These are phyloP conservation scores for Nysson spinosus DNA, from an alignment of 2,888 invertebrate species.

Conservation along the genomic window DNA sequence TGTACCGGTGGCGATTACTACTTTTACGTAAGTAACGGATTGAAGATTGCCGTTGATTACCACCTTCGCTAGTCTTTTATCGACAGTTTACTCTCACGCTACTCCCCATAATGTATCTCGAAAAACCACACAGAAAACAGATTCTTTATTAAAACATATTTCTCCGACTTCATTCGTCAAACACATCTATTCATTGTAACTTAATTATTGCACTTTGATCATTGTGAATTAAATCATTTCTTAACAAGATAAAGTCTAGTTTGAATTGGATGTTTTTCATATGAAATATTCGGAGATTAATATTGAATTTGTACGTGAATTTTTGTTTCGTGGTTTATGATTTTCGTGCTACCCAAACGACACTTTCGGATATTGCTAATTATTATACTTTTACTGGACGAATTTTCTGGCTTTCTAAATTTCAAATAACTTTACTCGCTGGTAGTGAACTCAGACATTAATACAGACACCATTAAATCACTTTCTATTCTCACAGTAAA, in stretches of 20 bases:
- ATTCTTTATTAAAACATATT: too few species aligned
- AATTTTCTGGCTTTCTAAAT: conserved; percentile 44
- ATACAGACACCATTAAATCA: conserved; percentile 22
- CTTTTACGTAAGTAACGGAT: conserved; percentile 46
- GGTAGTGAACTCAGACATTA: conserved; percentile 4
- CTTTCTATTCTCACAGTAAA: conserved; percentile 41
- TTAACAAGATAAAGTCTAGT: too few species aligned
- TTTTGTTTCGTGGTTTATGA: background rate
- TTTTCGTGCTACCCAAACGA: too few species aligned
- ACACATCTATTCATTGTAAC: too few species aligned
- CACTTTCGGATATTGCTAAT: background rate
- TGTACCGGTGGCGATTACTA: conserved; percentile 46
- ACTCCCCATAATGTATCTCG: conserved; percentile 21
- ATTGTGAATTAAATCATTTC: too few species aligned
- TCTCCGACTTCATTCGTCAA: too few species aligned
- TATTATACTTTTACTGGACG: conserved; percentile 6
- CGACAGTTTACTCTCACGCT: conserved; percentile 40
- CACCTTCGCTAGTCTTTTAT: conserved; percentile 38
- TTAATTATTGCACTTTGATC: too few species aligned
- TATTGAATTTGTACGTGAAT: background rate
- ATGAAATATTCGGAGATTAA: too few species aligned
- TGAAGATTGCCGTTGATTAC: conserved; percentile 43
- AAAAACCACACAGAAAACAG: too few species aligned
- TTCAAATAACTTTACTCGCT: conserved; percentile 17
- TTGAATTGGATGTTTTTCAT: too few species aligned